These are phyloP conservation scores for Anoplolepis gracilipes DNA, from an alignment of 1,140 invertebrate species.

Conservation along the genomic window DNA sequence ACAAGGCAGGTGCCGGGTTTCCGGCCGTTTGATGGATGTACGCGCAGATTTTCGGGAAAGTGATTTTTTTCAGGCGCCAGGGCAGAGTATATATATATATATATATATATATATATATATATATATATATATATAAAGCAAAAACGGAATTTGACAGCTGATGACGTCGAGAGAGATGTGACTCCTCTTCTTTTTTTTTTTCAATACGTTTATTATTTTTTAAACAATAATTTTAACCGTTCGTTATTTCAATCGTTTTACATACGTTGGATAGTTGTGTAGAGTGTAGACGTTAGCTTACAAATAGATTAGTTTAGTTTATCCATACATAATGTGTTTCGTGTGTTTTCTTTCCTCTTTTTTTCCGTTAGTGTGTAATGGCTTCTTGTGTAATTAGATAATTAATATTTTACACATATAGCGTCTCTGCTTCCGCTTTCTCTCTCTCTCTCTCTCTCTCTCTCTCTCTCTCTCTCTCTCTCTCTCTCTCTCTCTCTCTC, in stretches of 20 bases:
- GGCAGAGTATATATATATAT: background rate
- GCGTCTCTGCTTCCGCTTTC: conserved; percentile 70
- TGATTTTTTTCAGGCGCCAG: background rate
- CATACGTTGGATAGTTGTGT: conserved; percentile 84
- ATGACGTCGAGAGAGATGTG: background rate
- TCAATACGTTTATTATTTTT: conserved; percentile 82
- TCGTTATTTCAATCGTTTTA: conserved; percentile 84
- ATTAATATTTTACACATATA: conserved; percentile 84
- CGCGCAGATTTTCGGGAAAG: conserved; percentile 12
- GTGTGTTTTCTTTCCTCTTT: conserved; percentile 51
- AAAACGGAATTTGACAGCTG: background rate
- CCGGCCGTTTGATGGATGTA: conserved; percentile 29
- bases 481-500: conserved; percentile 59
- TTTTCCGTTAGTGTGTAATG: conserved; percentile 76
- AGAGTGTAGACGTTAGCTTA: conserved; percentile 87
- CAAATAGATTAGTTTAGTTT: conserved; percentile 86
- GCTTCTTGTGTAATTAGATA: conserved; percentile 81
- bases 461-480: conserved; percentile 25
- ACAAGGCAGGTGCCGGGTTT: background rate
- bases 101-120: background rate
- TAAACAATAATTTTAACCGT: conserved; percentile 85
- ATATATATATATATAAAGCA: background rate
- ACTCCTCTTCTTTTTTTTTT: conserved; percentile 56
- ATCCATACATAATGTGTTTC: conserved; percentile 81
- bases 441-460: conserved; percentile 47